These are phyloP conservation scores for Galagoides demidoff DNA, from an alignment of 2,797 vertebrate genomes.

Conservation along the genomic window DNA sequence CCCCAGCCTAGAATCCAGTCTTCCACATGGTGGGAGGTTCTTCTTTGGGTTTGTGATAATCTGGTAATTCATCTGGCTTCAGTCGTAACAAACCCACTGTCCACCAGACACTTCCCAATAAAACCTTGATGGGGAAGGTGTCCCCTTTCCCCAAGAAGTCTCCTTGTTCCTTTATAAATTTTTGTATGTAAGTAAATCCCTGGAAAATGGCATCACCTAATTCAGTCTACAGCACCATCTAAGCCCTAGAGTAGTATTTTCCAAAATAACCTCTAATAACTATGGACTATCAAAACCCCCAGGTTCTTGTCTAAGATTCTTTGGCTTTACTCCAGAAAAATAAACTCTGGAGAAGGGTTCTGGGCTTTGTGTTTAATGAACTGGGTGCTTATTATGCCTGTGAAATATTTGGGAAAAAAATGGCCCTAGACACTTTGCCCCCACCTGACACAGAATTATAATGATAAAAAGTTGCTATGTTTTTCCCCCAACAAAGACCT, in stretches of 20 bases:
- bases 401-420: not conserved
- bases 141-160: not conserved
- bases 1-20: not conserved
- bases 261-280: not conserved
- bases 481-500: not conserved
- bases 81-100: not conserved
- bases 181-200: not conserved
- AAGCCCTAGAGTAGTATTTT: not conserved
- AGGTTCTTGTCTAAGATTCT: not conserved
- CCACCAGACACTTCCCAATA: not conserved
- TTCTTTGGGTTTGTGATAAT: not conserved
- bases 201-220: not conserved
- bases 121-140: not conserved
- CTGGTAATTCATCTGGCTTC: not conserved
- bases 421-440: not conserved
- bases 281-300: not conserved
- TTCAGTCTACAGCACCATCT: not conserved
- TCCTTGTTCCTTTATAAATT: not conserved
- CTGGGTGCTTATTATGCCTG: not conserved
- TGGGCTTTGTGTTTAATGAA: not conserved
- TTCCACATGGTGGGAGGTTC: not conserved
- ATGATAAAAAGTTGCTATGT: not conserved
- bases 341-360: not conserved
- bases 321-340: not conserved
- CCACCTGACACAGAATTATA: not conserved